Evolutionary conservation across 2,797 vertebrate genomes (phyloP).

Genomic region (Podarcis lilfordi): DNA sequence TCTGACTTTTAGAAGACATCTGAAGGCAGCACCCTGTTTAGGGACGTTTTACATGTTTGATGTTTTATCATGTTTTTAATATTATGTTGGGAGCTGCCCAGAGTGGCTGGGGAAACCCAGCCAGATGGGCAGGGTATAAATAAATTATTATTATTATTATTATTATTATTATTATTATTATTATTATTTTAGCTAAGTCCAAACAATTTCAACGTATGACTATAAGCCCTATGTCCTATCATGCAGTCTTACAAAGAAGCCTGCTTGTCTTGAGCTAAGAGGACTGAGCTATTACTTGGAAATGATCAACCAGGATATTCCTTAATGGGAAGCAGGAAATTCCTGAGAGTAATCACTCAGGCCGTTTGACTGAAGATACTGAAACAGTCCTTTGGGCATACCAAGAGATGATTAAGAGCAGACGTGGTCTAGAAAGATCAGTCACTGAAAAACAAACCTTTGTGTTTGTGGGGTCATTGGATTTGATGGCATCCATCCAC

Average conservation of each 20-base stretch:
- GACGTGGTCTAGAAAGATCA: conserved; percentile 56
- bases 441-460: conserved; percentile 36
- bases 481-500: not conserved
- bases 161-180: too few relatives aligned
- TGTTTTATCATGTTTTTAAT: too few relatives aligned
- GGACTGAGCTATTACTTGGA: conserved; percentile 15
- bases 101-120: too few relatives aligned
- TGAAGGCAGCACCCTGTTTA: too few relatives aligned
- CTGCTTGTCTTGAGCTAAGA: not conserved
- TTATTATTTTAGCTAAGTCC: too few relatives aligned
- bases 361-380: conserved; percentile 61
- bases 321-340: conserved; percentile 67
- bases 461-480: not conserved
- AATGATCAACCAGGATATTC: conserved; percentile 26
- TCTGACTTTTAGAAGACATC: too few relatives aligned
- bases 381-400: conserved; percentile 51
- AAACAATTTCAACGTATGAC: too few relatives aligned
- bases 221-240: not conserved
- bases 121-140: too few relatives aligned
- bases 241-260: not conserved
- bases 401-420: conserved; percentile 61
- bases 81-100: too few relatives aligned
- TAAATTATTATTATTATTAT: too few relatives aligned
- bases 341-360: conserved; percentile 60
- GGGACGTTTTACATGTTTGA: too few relatives aligned